These are phyloP conservation scores for Blastobasis lacticolella DNA, from an alignment of 2,888 invertebrate genomes.

Conservation along the genomic window DNA sequence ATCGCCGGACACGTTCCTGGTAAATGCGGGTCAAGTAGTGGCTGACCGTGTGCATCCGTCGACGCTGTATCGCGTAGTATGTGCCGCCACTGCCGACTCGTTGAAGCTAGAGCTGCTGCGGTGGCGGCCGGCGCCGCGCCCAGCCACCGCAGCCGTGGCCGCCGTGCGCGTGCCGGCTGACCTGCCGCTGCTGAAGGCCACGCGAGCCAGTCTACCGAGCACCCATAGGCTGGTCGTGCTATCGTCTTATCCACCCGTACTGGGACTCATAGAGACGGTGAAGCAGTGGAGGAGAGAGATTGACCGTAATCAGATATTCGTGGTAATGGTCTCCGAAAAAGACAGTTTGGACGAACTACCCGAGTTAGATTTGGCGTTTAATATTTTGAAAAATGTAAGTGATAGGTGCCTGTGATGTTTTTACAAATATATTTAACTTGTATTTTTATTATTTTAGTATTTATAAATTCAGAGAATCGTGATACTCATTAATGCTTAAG, in stretches of 20 bases:
- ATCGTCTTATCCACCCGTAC: conserved; percentile 25
- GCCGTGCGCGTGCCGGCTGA: conserved; percentile 25
- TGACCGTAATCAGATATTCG: conserved; percentile 24
- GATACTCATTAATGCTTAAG: no score
- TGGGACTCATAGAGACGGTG: conserved; percentile 26
- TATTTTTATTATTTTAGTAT: no score
- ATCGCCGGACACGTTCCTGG: conserved; percentile 22
- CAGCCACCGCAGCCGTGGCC: conserved; percentile 20
- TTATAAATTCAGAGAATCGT: background rate
- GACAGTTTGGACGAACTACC: conserved; percentile 26
- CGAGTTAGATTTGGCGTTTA: conserved; percentile 29
- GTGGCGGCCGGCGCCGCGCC: conserved; percentile 22
- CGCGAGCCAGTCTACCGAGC: conserved; percentile 18
- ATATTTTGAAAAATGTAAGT: conserved; percentile 29
- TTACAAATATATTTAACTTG: no score
- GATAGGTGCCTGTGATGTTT: background rate
- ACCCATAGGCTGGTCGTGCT: conserved; percentile 27
- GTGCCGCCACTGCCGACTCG: conserved; percentile 16
- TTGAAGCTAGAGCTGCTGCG: conserved; percentile 19
- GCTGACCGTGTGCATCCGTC: conserved; percentile 14
- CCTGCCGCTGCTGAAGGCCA: conserved; percentile 18
- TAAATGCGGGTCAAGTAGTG: conserved; percentile 19
- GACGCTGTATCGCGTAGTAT: conserved; percentile 20
- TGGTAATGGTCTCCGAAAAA: conserved; percentile 30
- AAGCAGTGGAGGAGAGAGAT: conserved; percentile 27